Evolutionary conservation across 2,113 vertebrate species (phyloP).

Genomic region (Chlorodrepanis virens): DNA sequence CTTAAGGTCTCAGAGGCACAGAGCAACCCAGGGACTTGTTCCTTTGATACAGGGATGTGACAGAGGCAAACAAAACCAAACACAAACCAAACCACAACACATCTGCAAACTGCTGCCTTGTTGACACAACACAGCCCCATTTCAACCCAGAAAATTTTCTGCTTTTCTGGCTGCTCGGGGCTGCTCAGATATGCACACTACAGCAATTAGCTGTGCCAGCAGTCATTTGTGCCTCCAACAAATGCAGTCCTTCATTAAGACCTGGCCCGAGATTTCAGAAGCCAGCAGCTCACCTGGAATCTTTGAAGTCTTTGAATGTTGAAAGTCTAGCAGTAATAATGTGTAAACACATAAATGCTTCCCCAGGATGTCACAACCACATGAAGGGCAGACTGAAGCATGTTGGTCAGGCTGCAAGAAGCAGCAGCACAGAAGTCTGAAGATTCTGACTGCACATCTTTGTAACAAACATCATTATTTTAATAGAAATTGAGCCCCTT

Average conservation of each 20-base stretch:
- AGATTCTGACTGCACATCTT: background rate
- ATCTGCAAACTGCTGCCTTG: background rate
- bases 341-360: background rate
- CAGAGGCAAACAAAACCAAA: background rate
- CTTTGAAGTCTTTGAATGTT: conserved; percentile 17
- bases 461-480: background rate
- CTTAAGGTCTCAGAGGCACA: background rate
- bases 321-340: background rate
- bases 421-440: background rate
- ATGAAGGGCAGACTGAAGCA: background rate
- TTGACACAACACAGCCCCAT: background rate
- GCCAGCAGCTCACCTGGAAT: background rate
- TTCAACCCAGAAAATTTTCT: background rate
- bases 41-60: background rate
- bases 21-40: background rate
- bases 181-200: background rate
- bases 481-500: background rate
- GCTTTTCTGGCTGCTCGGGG: background rate
- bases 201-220: background rate
- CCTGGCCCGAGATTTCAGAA: background rate
- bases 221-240: background rate
- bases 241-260: background rate
- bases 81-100: background rate
- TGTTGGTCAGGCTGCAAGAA: background rate
- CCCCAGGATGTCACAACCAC: background rate